Percentiles rank a stretch among this genome's conserved stretches.
These are phyloP conservation scores for Florisuga fusca DNA, from an alignment of 2,797 vertebrate genomes.

Conservation along the genomic window DNA sequence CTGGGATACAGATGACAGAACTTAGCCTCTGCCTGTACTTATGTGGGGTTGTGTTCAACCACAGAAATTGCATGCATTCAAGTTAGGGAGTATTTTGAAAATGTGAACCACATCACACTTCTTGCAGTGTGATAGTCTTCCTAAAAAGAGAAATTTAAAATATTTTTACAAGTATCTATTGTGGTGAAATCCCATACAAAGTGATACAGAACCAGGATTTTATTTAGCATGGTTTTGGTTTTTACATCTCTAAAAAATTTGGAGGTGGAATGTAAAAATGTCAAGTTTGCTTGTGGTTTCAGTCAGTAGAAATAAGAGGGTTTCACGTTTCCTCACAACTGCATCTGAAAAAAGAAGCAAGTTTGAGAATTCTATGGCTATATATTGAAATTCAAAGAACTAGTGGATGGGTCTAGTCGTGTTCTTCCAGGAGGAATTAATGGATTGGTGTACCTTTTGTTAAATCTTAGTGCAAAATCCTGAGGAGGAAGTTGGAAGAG, in stretches of 20 bases:
- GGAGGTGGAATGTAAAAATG: not conserved
- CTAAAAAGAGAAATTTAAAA: not conserved
- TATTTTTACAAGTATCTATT: not conserved
- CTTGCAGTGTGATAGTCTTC: fast-evolving
- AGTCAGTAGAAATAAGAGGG: not conserved
- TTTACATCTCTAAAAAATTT: not conserved
- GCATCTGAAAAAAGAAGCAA: not conserved
- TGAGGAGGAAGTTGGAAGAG: conserved; percentile 92
- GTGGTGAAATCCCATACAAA: not conserved
- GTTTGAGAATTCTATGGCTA: not conserved
- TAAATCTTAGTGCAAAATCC: conserved; percentile 87
- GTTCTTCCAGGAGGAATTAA: not conserved
- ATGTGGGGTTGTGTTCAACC: not conserved
- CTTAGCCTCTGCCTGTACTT: fast-evolving
- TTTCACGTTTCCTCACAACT: not conserved
- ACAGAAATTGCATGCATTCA: not conserved
- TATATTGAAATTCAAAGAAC: not conserved
- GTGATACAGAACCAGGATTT: not conserved
- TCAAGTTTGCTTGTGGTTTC: not conserved
- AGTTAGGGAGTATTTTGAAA: not conserved
- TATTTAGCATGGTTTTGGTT: not conserved
- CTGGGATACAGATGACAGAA: not conserved
- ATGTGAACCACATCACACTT: not conserved
- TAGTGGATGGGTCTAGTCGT: not conserved
- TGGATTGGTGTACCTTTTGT: not conserved